Evolutionary conservation across 2,797 vertebrate genomes (phyloP), one percentile per base, ranked within the genome.

Genomic region (Lagodon rhomboides): DNA sequence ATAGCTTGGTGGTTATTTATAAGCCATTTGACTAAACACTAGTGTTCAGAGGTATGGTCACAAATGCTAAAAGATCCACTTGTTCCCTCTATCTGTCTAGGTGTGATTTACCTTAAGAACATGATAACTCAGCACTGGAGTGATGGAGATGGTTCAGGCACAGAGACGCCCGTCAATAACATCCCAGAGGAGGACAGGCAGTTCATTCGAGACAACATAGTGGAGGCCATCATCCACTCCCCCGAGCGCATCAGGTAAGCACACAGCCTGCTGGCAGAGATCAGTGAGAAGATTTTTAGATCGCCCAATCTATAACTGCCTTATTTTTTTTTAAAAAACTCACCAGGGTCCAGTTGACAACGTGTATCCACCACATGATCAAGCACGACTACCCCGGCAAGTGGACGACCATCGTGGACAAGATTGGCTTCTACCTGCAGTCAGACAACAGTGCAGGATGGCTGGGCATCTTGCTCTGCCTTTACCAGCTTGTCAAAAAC

Each of bases 91-190:
- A 15, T 75, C 23, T 71, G 64, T 85, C 56, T 84, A 99, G 98
- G 98, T 91, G 98, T 99, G 94, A 99, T 99, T 94, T 99, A 99
- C 95, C 96, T 99, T 91, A 99, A 99, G 94, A 99, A 99, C 94
- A 99, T 98, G 97, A 96, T 99, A 93, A 99, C 98, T 68, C 98
- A 99, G 87, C 98, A 97, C 92, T 99, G 98, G 98, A 97, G 96
- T 25, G 97, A 98, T 93, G 97, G 96, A 51, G 98, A 99, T 58
- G 89, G 75, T 83, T 91, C 96, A 75, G 92, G 90, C 60, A 95
- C 96, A 68, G 97, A 99, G 91, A 94, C 96, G 1, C 95, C 96
- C 41, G 94, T 96, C 86, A 98, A 97, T 77, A 98, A 97, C 90
- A 99, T 99, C 94, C 98, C 98, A 0, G 98, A 99, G 47, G 97